Percentiles rank a stretch among this genome's conserved stretches.
Conservation (phyloP, 1,140 invertebrate species). For the Drosophila quadrilineata region DNA sequence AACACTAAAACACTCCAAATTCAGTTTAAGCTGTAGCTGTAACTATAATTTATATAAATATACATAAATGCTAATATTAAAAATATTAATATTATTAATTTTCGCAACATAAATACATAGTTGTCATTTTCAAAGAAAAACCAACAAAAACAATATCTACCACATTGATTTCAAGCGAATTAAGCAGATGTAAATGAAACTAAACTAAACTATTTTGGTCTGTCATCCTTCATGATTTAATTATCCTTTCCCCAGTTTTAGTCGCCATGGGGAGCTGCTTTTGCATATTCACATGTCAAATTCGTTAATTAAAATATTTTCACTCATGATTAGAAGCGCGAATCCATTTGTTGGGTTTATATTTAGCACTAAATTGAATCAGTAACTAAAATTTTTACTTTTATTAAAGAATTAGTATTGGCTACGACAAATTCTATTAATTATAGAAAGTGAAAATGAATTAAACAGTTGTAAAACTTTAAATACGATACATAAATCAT, state of each 20-base stretch:
- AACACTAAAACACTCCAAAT: constrained; percentile 72
- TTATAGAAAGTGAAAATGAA: constrained; percentile 53
- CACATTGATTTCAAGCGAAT: constrained; percentile 44
- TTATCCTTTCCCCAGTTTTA: background rate
- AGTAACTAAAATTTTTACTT: constrained; percentile 28
- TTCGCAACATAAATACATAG: constrained; percentile 76
- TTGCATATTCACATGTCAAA: too few species aligned
- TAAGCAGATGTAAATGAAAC: constrained; percentile 16
- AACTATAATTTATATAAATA: constrained; percentile 80
- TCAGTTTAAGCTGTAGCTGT: constrained; percentile 74
- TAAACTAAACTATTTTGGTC: background rate
- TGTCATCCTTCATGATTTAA: too few species aligned
- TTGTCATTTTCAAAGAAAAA: constrained; percentile 60
- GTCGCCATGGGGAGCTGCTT: too few species aligned
- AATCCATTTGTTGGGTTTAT: too few species aligned
- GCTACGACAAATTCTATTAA: constrained; percentile 23
- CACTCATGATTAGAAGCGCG: too few species aligned
- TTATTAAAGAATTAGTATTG: constrained; percentile 41
- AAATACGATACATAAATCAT: constrained; percentile 54
- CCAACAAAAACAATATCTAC: constrained; percentile 27
- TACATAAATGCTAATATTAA: constrained; percentile 77
- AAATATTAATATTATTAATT: constrained; percentile 79
- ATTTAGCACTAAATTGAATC: constrained; percentile 3
- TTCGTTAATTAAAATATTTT: too few species aligned
- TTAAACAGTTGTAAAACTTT: constrained; percentile 66